These are phyloP conservation scores for Macaria liturata DNA, from an alignment of 2,888 invertebrate species.

Conservation along the genomic window DNA sequence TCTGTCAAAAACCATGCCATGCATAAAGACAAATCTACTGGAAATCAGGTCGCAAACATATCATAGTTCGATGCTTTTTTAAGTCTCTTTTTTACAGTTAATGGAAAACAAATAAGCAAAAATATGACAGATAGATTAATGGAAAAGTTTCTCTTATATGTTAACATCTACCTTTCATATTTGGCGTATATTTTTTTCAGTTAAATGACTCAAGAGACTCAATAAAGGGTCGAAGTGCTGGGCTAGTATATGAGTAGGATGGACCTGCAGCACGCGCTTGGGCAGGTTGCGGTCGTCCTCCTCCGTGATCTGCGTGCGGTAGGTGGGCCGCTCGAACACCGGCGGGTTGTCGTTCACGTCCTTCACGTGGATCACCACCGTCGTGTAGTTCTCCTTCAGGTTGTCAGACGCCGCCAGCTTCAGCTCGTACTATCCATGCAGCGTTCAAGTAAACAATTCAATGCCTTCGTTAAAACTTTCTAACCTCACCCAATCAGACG, in stretches of 20 bases:
- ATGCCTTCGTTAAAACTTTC: slow-evolving; percentile 20
- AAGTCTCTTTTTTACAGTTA: slow-evolving; percentile 26
- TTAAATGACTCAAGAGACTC: slow-evolving; percentile 19
- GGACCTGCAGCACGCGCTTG: slow-evolving; percentile 95
- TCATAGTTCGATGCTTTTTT: slow-evolving; percentile 59
- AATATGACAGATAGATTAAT: too few species aligned
- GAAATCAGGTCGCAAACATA: slow-evolving; percentile 44
- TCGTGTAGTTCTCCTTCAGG: slow-evolving; percentile 98
- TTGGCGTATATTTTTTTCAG: too few species aligned
- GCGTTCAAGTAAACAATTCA: slow-evolving; percentile 28
- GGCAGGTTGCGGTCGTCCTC: slow-evolving; percentile 97
- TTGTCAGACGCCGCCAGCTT: slow-evolving; percentile 97
- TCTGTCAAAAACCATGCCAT: slow-evolving; percentile 72
- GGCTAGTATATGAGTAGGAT: too few species aligned
- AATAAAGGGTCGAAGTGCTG: slow-evolving; percentile 53
- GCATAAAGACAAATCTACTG: slow-evolving; percentile 56
- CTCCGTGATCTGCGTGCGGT: slow-evolving; percentile 97
- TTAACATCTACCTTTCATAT: too few species aligned
- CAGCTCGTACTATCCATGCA: slow-evolving; percentile 90
- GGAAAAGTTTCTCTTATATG: too few species aligned
- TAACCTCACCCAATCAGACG: not conserved
- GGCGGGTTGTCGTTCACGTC: slow-evolving; percentile 99
- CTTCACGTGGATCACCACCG: slow-evolving; percentile 97
- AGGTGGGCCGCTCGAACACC: slow-evolving; percentile 96
- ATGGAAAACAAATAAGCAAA: too few species aligned